phyloP scores from a whole-genome alignment of 2,113 vertebrate species.

The Chinchilla lanigera region DNA sequence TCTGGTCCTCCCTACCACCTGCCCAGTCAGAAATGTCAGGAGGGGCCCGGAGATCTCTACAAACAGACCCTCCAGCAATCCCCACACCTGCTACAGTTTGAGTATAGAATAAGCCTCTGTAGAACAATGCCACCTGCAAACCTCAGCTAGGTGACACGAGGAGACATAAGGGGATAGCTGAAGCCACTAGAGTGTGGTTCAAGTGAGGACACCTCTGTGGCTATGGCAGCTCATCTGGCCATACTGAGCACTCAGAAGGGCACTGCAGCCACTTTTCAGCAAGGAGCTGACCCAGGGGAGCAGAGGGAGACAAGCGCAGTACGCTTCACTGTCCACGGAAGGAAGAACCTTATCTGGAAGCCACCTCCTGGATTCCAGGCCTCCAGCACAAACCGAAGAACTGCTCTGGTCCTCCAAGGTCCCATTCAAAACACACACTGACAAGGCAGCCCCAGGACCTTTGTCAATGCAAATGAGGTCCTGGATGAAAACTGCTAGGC shows the following conservation, averaged over 20 bases:
- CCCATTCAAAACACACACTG: neutral
- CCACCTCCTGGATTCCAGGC: neutral
- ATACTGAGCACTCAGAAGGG: neutral
- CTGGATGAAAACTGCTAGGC: neutral
- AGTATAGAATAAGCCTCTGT: neutral
- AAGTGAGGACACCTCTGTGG: neutral
- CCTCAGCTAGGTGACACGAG: neutral
- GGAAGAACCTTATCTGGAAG: neutral
- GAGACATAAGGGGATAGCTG: too few relatives aligned
- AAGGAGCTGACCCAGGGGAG: neutral
- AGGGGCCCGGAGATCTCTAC: too few relatives aligned
- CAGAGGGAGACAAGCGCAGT: too few relatives aligned
- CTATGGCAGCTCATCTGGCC: neutral
- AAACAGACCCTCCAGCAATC: neutral
- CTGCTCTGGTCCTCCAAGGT: neutral
- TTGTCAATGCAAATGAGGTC: neutral
- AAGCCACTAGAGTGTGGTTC: neutral
- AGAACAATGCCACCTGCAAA: neutral
- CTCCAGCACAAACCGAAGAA: neutral
- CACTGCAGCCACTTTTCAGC: neutral
- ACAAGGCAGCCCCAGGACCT: neutral
- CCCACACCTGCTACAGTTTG: neutral
- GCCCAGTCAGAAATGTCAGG: neutral
- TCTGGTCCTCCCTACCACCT: too few relatives aligned
- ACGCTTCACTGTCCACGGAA: neutral